phyloP scores from a whole-genome alignment of 1,140 invertebrate genomes.

The Drosophila kikkawai region DNA sequence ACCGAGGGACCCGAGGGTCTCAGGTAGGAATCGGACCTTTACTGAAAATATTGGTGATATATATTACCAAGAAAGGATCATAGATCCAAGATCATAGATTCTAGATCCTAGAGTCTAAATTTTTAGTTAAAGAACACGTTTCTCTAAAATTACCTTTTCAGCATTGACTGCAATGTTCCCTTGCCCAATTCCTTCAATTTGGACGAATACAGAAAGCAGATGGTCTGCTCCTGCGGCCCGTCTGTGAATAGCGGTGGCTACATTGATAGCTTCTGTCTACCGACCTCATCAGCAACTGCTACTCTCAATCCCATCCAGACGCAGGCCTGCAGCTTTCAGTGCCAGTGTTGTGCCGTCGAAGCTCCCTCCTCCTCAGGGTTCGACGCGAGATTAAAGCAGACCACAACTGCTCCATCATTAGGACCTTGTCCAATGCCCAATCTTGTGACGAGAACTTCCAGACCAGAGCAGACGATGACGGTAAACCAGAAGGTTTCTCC shows the following conservation, averaged over 20 bases:
- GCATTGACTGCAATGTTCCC: slow-evolving; percentile 67
- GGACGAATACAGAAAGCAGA: slow-evolving; percentile 33
- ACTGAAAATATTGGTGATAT: neutral
- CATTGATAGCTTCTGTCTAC: slow-evolving; percentile 7
- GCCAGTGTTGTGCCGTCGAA: slow-evolving; percentile 13
- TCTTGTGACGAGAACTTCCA: neutral
- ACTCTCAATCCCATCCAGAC: neutral
- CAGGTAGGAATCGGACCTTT: slow-evolving; percentile 43
- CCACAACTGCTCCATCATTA: neutral
- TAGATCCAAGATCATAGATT: too few species aligned
- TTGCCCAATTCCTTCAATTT: slow-evolving; percentile 51
- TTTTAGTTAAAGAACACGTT: neutral
- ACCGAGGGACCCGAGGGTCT: slow-evolving; percentile 65
- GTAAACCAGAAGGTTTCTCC: neutral
- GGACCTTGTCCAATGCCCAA: slow-evolving; percentile 10
- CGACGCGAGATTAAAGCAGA: slow-evolving; percentile 3
- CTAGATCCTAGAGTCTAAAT: too few species aligned
- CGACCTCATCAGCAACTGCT: neutral
- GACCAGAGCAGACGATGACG: slow-evolving; percentile 11
- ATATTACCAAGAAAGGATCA: neutral
- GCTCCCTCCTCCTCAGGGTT: slow-evolving; percentile 6
- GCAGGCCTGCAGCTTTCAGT: slow-evolving; percentile 17
- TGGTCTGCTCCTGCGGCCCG: slow-evolving; percentile 17
- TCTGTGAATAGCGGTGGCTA: neutral
- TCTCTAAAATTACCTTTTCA: slow-evolving; percentile 1